phyloP scores from a whole-genome alignment of 92 coral and sea anemone genomes.

The Palythoa grandiflora region DNA sequence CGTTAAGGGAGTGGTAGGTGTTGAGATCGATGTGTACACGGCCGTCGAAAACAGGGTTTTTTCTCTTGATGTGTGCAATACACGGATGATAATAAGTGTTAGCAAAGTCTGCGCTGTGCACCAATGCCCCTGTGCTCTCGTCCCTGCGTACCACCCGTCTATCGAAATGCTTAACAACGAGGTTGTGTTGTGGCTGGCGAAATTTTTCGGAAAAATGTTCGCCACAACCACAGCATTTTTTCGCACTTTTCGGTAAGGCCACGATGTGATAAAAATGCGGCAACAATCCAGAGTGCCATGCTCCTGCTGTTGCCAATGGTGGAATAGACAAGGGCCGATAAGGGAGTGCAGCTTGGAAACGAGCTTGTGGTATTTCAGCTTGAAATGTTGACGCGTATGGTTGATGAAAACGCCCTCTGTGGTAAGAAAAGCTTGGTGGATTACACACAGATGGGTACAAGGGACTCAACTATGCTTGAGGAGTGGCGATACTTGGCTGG shows the following conservation, averaged over 20 bases:
- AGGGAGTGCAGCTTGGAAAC: neutral
- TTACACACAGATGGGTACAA: constrained; percentile 59
- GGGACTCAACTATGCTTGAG: constrained; percentile 16
- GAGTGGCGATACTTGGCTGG: neutral
- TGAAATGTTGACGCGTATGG: constrained; percentile 24
- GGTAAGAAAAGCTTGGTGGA: constrained; percentile 51
- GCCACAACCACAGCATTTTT: neutral
- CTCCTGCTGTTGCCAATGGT: constrained; percentile 9
- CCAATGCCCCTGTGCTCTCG: neutral
- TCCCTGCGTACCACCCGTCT: no score
- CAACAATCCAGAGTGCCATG: constrained; percentile 25
- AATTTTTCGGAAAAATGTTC: neutral
- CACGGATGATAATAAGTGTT: neutral
- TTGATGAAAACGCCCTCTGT: constrained; percentile 40
- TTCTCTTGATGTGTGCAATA: no score
- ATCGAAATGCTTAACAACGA: no score
- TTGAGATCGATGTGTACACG: no score
- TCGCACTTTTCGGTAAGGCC: constrained; percentile 5
- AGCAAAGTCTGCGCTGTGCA: neutral
- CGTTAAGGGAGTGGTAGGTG: no score
- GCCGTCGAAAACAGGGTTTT: no score
- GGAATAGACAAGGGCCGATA: neutral
- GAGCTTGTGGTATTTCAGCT: constrained; percentile 1
- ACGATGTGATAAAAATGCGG: constrained; percentile 12
- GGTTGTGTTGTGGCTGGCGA: neutral